Percentiles rank a stretch among this genome's conserved stretches.
Conservation (phyloP, 1,140 invertebrate species). For the Halictus rubicundus region DNA sequence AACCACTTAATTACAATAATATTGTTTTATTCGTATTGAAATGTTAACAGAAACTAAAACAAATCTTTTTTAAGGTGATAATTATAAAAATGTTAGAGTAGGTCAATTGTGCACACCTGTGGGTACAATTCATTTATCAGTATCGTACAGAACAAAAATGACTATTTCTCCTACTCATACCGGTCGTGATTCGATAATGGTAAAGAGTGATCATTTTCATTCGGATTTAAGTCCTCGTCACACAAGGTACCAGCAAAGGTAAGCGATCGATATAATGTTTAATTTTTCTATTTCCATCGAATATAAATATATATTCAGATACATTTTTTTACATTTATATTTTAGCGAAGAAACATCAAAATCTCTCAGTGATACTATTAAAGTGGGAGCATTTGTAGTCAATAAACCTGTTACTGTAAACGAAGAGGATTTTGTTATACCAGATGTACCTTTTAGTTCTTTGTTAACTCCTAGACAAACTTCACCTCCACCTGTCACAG, state of each 20-base stretch:
- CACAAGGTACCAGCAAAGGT: constrained; percentile 83
- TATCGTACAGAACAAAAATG: constrained; percentile 93
- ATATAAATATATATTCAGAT: neutral
- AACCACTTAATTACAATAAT: neutral
- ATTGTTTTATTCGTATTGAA: neutral
- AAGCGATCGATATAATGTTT: neutral
- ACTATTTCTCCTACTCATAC: constrained; percentile 91
- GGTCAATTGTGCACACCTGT: constrained; percentile 91
- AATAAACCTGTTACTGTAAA: constrained; percentile 80
- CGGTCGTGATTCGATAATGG: constrained; percentile 87
- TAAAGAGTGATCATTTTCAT: constrained; percentile 95
- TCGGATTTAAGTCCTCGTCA: constrained; percentile 87
- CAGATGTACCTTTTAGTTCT: constrained; percentile 86
- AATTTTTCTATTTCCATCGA: neutral
- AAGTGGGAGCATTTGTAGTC: constrained; percentile 87
- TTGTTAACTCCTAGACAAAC: constrained; percentile 80
- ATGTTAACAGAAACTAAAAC: neutral
- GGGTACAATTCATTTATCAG: constrained; percentile 89
- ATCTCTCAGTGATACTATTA: constrained; percentile 84
- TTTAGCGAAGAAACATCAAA: constrained; percentile 82
- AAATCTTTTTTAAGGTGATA: constrained; percentile 80
- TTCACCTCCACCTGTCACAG: constrained; percentile 70
- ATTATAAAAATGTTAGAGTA: constrained; percentile 88
- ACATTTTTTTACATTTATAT: constrained; percentile 24
- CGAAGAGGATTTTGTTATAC: constrained; percentile 83